Conservation (phyloP, 2,888 invertebrate species). For the Cordylochernes scorpioides region DNA sequence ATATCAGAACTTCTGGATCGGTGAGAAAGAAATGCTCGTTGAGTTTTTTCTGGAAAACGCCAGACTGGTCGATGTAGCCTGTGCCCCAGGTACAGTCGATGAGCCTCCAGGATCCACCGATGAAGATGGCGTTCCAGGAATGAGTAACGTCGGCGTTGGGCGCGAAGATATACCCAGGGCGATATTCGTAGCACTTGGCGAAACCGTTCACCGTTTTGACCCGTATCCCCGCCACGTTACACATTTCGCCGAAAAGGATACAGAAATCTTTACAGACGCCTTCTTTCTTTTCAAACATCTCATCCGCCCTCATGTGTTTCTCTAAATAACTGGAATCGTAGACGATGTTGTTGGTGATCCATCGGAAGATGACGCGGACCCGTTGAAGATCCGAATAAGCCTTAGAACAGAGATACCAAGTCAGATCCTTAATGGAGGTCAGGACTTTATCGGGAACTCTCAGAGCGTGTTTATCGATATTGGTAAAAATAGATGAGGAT, state of each 20-base stretch:
- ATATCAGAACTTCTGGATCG: constrained; percentile 18
- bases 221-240: constrained; percentile 16
- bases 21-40: constrained; percentile 19
- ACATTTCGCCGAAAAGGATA: constrained; percentile 17
- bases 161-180: constrained; percentile 16
- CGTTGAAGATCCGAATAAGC: constrained; percentile 15
- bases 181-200: constrained; percentile 17
- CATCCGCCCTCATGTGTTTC: too few species aligned
- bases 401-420: constrained; percentile 11
- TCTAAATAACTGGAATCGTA: too few species aligned
- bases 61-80: constrained; percentile 16
- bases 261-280: too few species aligned
- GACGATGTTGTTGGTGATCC: constrained; percentile 18
- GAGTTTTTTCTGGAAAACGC: constrained; percentile 16
- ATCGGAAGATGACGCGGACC: constrained; percentile 17
- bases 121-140: constrained; percentile 18
- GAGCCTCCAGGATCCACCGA: constrained; percentile 19
- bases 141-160: constrained; percentile 17
- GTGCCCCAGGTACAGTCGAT: constrained; percentile 19
- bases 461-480: constrained; percentile 11
- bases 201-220: constrained; percentile 18
- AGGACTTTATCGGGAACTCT: constrained; percentile 4
- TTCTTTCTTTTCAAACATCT: too few species aligned
- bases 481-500: constrained; percentile 10
- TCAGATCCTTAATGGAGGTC: constrained; percentile 10